Evolutionary conservation across 2,888 invertebrate species (phyloP).

Genomic region (Onthophagus sagittarius): DNA sequence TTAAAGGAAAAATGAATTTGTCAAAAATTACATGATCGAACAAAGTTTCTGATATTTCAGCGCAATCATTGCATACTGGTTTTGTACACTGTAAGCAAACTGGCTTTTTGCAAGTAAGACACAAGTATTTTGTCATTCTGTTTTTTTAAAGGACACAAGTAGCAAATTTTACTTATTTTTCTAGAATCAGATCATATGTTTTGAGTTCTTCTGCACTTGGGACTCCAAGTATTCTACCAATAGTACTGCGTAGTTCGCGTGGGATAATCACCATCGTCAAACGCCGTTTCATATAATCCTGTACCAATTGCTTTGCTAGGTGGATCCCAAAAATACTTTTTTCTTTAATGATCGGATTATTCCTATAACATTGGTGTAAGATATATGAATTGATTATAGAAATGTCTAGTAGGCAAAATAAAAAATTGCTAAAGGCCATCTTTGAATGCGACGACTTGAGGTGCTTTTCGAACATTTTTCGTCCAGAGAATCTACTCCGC

Average conservation of each 20-base stretch:
- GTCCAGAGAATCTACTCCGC: slow-evolving; percentile 18
- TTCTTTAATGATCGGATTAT: not conserved
- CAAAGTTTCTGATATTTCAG: no score
- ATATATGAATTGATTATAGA: slow-evolving; percentile 30
- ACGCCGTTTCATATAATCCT: not conserved
- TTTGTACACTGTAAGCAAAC: not conserved
- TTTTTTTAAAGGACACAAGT: not conserved
- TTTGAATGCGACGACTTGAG: slow-evolving; percentile 29
- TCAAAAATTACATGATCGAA: no score
- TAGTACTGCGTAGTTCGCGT: not conserved
- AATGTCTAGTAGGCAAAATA: slow-evolving; percentile 30
- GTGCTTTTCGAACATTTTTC: slow-evolving; percentile 16
- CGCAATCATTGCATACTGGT: no score
- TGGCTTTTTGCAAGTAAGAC: slow-evolving; percentile 2
- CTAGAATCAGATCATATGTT: not conserved
- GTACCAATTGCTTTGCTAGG: not conserved
- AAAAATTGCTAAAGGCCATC: slow-evolving; percentile 35
- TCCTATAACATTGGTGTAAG: not conserved
- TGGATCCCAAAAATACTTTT: not conserved
- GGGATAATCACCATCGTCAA: not conserved
- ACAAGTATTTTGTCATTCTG: not conserved
- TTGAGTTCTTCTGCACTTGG: not conserved
- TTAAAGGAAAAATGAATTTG: no score
- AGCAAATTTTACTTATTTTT: not conserved
- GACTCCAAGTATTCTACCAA: not conserved